Base-by-base conservation (phyloP, 2,797 vertebrate genomes). In the Gallirallus australis region DNA sequence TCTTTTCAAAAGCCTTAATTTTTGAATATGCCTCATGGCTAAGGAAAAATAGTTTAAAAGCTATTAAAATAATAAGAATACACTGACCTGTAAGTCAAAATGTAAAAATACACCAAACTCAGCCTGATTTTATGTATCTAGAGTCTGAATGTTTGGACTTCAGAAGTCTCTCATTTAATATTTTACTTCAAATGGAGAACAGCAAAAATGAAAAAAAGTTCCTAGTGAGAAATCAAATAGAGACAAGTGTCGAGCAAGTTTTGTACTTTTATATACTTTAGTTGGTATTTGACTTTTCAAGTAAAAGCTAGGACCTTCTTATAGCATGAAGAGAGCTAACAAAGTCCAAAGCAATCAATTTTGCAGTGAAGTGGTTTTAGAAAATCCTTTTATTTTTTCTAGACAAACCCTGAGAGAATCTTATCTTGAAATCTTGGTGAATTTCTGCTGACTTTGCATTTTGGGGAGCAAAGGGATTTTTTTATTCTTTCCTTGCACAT, bases 401-500 rank as follows among this genome's bases (percentile, higher is more conserved):
- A 56, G 24, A 64, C n/a, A 65, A 76, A 92, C 5, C 2, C 59
- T 77, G 42, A 76, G 21, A 78, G 16, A 69, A 31, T 24, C 4
- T 68, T 73, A 31, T 27, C 5, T 64, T 70, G 35, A 71, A n/a
- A 86, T 77, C 54, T 68, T 23, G 31, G 6, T 21, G 21, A 68
- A 66, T 59, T 42, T 79, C 25, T 81, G 48, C 7, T 75, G 42
- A 89, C 19, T 91, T 71, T 60, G 39, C 6, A 33, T 48, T 87
- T 84, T 56, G 25, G 8, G 5, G 9, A 80, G 15, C 1, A 85
- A 86, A 71, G 17, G 1, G 0, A 0, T 11, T 31, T 33, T 33
- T 66, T 80, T 19, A 2, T 69, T 80, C 23, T 83, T 76, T n/a
- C 11, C 4, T 70, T 70, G 9, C 1, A 20, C 30, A 23, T 2